Evolutionary conservation across 2,113 vertebrate genomes (phyloP).

Genomic region (Leiothrix lutea): DNA sequence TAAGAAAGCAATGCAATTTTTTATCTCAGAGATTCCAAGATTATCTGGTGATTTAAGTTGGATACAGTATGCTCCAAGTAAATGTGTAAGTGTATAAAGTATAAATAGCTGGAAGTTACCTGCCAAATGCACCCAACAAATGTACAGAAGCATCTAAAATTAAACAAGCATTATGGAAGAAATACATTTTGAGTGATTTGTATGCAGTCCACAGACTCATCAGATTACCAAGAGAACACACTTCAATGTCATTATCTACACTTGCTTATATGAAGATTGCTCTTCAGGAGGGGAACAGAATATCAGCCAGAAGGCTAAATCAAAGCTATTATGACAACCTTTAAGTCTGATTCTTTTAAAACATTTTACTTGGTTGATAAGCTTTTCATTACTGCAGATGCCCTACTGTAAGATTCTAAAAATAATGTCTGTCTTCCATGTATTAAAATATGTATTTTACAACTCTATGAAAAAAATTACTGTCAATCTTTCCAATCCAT

Average conservation of each 20-base stretch:
- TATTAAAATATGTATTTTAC: not conserved
- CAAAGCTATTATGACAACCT: not conserved
- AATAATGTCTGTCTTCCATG: not conserved
- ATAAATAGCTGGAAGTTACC: not conserved
- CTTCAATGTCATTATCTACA: not conserved
- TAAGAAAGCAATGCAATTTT: not conserved
- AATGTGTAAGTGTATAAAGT: not conserved
- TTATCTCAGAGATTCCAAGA: not conserved
- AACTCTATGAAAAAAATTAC: not conserved
- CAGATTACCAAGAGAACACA: not conserved
- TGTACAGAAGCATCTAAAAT: not conserved
- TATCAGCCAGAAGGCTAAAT: not conserved
- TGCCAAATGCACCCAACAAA: not conserved
- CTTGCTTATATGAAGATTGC: not conserved
- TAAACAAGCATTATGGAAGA: not conserved
- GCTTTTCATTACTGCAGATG: not conserved
- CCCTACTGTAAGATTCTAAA: not conserved
- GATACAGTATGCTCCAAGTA: not conserved
- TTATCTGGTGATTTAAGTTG: not conserved
- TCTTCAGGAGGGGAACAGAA: not conserved
- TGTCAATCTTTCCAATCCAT: not conserved
- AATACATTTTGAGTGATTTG: not conserved
- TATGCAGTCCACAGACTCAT: not conserved
- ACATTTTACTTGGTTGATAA: not conserved
- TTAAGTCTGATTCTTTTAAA: not conserved